These are phyloP conservation scores for Eulemur rubriventer DNA, from an alignment of 2,797 vertebrate genomes.

Conservation along the genomic window DNA sequence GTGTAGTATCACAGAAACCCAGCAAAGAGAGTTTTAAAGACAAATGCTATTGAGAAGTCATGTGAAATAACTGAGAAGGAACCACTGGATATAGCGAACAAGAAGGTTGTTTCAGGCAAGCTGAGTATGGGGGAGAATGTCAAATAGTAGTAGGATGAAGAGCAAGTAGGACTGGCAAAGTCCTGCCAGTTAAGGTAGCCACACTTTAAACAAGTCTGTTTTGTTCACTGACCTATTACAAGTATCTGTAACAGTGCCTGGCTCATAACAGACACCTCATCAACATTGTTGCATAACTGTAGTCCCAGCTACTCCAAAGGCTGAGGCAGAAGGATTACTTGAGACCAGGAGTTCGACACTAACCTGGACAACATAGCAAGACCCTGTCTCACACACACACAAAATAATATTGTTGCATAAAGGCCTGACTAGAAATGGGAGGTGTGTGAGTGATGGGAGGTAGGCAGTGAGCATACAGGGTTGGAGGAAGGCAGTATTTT, in stretches of 20 bases:
- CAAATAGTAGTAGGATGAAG: background rate
- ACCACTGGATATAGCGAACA: background rate
- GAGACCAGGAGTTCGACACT: background rate
- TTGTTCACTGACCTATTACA: background rate
- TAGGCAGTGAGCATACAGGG: background rate
- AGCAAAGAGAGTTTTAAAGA: background rate
- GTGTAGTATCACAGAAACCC: background rate
- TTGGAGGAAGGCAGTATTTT: background rate
- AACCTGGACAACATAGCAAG: background rate
- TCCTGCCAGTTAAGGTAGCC: background rate
- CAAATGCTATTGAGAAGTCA: background rate
- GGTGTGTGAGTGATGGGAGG: background rate
- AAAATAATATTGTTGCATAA: background rate
- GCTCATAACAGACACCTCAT: background rate
- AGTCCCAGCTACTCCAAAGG: background rate
- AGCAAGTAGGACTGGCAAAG: background rate
- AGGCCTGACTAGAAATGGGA: background rate
- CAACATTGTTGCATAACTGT: background rate
- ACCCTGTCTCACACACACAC: background rate
- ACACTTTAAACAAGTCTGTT: background rate
- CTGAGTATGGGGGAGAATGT: background rate
- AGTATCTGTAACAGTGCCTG: background rate
- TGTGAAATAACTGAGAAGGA: background rate
- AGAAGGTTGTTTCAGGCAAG: background rate
- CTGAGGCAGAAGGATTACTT: background rate